Percentiles rank a stretch among this genome's conserved stretches.
Evolutionary conservation across 2,888 invertebrate species (phyloP).

Genomic region (Nephrocerus scutellatus): DNA sequence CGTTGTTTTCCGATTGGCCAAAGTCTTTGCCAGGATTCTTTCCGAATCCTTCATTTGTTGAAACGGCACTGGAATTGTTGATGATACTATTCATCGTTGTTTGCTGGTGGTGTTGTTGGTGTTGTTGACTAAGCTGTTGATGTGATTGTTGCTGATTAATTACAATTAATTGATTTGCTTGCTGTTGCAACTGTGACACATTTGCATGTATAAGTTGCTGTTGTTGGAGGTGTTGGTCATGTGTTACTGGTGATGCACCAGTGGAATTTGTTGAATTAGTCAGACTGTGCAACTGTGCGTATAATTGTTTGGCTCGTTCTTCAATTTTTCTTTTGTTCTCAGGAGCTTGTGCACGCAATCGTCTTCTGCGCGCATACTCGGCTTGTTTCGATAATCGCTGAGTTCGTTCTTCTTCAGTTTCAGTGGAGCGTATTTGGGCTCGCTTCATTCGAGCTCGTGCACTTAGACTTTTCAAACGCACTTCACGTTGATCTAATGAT

Average conservation of each 20-base stretch:
- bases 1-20: constrained; percentile 42
- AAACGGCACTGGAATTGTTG: constrained; percentile 12
- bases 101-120: constrained; percentile 21
- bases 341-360: constrained; percentile 41
- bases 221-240: constrained; percentile 21
- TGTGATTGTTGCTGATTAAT: constrained; percentile 27
- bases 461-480: constrained; percentile 41
- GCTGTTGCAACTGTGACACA: constrained; percentile 31
- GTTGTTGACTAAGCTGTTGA: constrained; percentile 15
- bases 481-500: constrained; percentile 41
- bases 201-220: constrained; percentile 18
- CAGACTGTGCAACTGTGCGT: constrained; percentile 34
- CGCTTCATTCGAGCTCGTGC: constrained; percentile 44
- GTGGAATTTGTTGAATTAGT: no score
- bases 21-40: constrained; percentile 35
- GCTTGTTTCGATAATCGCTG: constrained; percentile 43
- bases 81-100: constrained; percentile 13
- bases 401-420: constrained; percentile 41
- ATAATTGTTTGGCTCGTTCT: constrained; percentile 35
- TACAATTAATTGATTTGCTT: constrained; percentile 32
- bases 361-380: constrained; percentile 43
- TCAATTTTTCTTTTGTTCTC: constrained; percentile 36
- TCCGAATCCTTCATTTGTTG: constrained; percentile 24
- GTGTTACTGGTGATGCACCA: constrained; percentile 25
- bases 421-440: constrained; percentile 42